These are phyloP conservation scores for Xylocampa areola DNA, from an alignment of 2,888 invertebrate species.

Conservation along the genomic window DNA sequence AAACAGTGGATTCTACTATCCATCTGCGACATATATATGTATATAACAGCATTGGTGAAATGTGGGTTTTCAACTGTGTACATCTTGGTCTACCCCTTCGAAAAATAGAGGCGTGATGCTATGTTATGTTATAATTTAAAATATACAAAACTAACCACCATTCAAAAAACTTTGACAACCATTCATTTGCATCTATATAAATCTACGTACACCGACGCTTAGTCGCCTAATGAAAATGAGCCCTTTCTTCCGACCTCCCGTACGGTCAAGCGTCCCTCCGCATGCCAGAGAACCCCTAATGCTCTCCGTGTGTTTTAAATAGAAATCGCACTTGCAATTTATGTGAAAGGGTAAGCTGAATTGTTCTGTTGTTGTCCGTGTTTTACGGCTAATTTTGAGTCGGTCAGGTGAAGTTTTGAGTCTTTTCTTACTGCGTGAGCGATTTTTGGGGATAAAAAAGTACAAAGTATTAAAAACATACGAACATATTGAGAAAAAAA, in stretches of 20 bases:
- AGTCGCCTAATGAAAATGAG: slow-evolving; percentile 88
- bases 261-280: slow-evolving; percentile 78
- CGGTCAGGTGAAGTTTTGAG: slow-evolving; percentile 45
- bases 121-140: no score
- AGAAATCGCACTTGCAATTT: slow-evolving; percentile 86
- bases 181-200: slow-evolving; percentile 74
- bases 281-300: slow-evolving; percentile 79
- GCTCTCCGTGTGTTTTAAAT: slow-evolving; percentile 80
- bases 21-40: no score
- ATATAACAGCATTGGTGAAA: no score
- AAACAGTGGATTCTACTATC: no score
- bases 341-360: slow-evolving; percentile 85
- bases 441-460: neutral
- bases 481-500: no score
- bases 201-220: slow-evolving; percentile 77
- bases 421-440: slow-evolving; percentile 10
- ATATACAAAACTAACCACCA: neutral
- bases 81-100: no score
- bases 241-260: slow-evolving; percentile 82
- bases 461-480: neutral
- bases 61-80: no score
- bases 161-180: slow-evolving; percentile 69
- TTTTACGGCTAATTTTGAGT: slow-evolving; percentile 73
- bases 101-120: no score
- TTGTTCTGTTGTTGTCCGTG: slow-evolving; percentile 77